phyloP scores from a whole-genome alignment of 2,113 vertebrate genomes.

The Nothobranchius furzeri region DNA sequence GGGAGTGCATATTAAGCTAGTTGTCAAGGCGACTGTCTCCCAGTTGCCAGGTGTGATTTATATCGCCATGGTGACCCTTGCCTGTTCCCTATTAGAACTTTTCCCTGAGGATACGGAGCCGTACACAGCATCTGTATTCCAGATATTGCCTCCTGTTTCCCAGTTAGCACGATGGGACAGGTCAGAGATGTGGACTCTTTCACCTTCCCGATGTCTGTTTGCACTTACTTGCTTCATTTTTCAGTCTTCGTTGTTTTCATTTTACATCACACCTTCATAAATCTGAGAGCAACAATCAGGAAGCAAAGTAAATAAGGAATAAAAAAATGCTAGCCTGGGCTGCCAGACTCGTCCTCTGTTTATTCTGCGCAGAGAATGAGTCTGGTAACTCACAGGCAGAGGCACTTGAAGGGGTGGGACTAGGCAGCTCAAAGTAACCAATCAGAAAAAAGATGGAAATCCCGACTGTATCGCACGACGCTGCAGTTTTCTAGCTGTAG shows the following conservation, averaged over 20 bases:
- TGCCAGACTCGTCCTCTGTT: too few relatives aligned
- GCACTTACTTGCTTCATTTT: constrained; percentile 5
- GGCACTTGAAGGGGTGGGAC: too few relatives aligned
- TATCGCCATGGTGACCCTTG: constrained; percentile 71
- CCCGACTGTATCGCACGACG: too few relatives aligned
- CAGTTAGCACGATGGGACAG: constrained; percentile 32
- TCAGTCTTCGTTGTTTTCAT: neutral
- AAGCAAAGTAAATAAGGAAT: neutral
- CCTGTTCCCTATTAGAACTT: constrained; percentile 67
- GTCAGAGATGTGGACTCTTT: constrained; percentile 9
- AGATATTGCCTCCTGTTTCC: constrained; percentile 33
- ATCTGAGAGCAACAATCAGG: neutral
- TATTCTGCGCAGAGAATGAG: too few relatives aligned
- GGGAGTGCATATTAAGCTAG: constrained; percentile 54
- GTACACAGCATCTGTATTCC: constrained; percentile 31
- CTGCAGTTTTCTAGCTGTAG: too few relatives aligned
- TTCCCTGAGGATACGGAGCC: constrained; percentile 46
- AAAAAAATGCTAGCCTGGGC: too few relatives aligned
- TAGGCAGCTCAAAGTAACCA: too few relatives aligned
- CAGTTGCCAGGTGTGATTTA: constrained; percentile 76
- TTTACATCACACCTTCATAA: neutral
- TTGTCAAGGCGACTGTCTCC: constrained; percentile 75
- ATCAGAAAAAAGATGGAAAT: too few relatives aligned
- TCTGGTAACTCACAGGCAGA: too few relatives aligned
- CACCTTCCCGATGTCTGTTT: constrained; percentile 2